These are phyloP conservation scores for Drosophila kanapiae DNA, from an alignment of 1,140 invertebrate genomes.

Conservation along the genomic window DNA sequence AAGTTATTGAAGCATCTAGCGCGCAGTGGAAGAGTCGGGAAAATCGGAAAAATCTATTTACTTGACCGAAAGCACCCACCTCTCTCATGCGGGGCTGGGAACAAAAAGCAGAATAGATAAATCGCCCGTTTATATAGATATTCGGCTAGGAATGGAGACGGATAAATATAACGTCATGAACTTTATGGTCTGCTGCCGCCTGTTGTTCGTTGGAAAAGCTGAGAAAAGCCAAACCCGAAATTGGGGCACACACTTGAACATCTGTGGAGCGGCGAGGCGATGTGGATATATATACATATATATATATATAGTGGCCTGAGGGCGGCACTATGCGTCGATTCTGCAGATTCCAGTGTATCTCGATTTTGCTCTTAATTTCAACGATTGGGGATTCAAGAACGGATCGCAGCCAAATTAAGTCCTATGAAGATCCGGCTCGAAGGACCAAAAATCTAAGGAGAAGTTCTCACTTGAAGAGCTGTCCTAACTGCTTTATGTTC, in stretches of 20 bases:
- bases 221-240: constrained; percentile 26
- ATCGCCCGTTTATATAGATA: constrained; percentile 9
- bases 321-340: background rate
- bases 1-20: constrained; percentile 45
- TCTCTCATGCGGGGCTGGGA: background rate
- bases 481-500: background rate
- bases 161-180: constrained; percentile 59
- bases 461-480: background rate
- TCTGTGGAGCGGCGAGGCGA: constrained; percentile 8
- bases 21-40: constrained; percentile 46
- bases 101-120: constrained; percentile 9
- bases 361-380: too few species aligned
- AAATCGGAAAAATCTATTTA: constrained; percentile 68
- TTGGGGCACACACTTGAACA: constrained; percentile 23
- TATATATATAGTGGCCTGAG: background rate
- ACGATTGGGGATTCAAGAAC: background rate
- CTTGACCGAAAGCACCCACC: constrained; percentile 33
- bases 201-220: constrained; percentile 61
- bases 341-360: background rate
- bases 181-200: constrained; percentile 64
- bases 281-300: background rate
- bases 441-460: too few species aligned
- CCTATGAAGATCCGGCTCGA: too few species aligned
- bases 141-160: constrained; percentile 14
- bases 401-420: background rate